Percentiles rank a stretch among this genome's conserved stretches.
phyloP scores from a whole-genome alignment of 2,797 vertebrate species.

The Sitta carolinensis region DNA sequence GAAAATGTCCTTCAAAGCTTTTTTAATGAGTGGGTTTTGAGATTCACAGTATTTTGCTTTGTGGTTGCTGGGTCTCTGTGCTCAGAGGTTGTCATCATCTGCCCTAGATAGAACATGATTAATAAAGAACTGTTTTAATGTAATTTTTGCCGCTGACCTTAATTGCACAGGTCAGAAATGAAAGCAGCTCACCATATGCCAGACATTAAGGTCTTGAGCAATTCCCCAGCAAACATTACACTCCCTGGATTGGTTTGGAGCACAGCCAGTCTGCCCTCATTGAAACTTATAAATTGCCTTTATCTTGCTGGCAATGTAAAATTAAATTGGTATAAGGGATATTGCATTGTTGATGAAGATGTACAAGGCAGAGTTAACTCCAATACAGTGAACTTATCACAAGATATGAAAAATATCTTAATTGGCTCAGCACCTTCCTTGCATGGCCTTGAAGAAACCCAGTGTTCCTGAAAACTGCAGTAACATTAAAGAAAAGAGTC shows the following conservation, averaged over 20 bases:
- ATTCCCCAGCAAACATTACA: conserved; percentile 55
- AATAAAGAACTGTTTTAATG: conserved; percentile 66
- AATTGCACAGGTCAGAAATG: conserved; percentile 68
- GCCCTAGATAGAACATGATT: conserved; percentile 56
- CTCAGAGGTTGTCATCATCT: conserved; percentile 48
- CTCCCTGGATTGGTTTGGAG: conserved; percentile 61
- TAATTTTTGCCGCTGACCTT: conserved; percentile 64
- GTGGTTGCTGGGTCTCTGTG: background rate
- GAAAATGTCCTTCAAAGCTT: conserved; percentile 18
- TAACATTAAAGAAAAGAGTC: conserved; percentile 2
- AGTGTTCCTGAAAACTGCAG: conserved; percentile 31
- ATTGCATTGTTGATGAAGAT: conserved; percentile 68
- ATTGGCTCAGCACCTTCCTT: conserved; percentile 53
- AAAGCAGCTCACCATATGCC: conserved; percentile 65
- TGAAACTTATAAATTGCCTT: conserved; percentile 71
- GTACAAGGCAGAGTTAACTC: conserved; percentile 63
- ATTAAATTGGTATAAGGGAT: conserved; percentile 66
- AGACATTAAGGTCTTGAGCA: conserved; percentile 64
- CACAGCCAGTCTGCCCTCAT: conserved; percentile 49
- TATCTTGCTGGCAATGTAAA: conserved; percentile 66
- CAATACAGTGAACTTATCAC: conserved; percentile 13
- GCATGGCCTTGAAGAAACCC: conserved; percentile 23
- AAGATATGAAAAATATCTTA: conserved; percentile 55
- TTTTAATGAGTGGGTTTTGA: background rate
- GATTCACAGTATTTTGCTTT: conserved; percentile 12